A percentile compares a stretch with the other conserved stretches of the same genome.
Evolutionary conservation across 1,140 invertebrate species (phyloP).

Genomic region (Platyura marginata): DNA sequence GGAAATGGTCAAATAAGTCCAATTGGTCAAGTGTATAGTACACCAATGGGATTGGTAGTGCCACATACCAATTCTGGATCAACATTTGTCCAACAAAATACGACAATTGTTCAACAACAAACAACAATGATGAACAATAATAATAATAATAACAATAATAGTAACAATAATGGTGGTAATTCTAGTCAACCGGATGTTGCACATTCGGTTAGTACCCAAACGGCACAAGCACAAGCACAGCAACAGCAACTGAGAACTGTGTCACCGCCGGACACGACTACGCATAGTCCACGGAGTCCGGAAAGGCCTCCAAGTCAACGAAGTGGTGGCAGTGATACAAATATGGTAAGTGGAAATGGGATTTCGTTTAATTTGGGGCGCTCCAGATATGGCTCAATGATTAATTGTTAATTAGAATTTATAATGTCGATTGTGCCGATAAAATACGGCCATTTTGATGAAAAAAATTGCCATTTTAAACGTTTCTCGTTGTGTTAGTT

Average conservation of each 20-base stretch:
- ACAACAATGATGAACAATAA: conserved; percentile 54
- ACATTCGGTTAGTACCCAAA: conserved; percentile 58
- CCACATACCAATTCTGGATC: conserved; percentile 26
- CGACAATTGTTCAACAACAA: conserved; percentile 44
- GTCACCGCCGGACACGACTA: conserved; percentile 59
- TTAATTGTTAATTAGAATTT: too few species aligned
- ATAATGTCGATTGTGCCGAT: too few species aligned
- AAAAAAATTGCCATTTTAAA: too few species aligned
- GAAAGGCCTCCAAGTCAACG: conserved; percentile 20
- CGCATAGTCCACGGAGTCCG: conserved; percentile 42
- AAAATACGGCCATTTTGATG: too few species aligned
- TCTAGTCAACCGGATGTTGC: conserved; percentile 16
- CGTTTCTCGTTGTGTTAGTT: too few species aligned
- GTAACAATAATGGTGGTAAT: conserved; percentile 1
- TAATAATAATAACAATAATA: conserved; percentile 25
- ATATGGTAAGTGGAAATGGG: conserved; percentile 18
- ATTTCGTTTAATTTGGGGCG: too few species aligned
- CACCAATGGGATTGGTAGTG: conserved; percentile 55
- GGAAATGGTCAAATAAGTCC: conserved; percentile 60
- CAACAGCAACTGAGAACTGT: conserved; percentile 18
- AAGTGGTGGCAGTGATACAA: conserved; percentile 19
- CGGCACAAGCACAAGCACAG: conserved; percentile 29
- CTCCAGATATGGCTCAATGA: too few species aligned
- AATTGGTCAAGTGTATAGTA: conserved; percentile 46
- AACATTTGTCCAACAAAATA: conserved; percentile 40